A percentile compares a stretch with the other conserved stretches of the same genome.
Evolutionary conservation across 30 jellyfish, hydroid and myxozoan genomes (phyloP).

Genomic region (Aurelia sp.): DNA sequence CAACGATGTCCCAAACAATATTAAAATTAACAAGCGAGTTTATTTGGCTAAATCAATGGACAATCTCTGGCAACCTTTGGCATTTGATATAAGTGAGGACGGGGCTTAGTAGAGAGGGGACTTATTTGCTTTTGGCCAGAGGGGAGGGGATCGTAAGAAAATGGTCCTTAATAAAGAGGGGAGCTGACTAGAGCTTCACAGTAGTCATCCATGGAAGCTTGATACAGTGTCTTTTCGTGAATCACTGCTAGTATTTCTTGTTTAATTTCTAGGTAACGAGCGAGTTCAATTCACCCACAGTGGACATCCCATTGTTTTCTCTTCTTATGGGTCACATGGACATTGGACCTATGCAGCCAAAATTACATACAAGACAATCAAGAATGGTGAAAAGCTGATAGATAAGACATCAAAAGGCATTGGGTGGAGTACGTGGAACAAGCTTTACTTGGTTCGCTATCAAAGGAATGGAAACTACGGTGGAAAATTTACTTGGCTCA

Average conservation of each 20-base stretch:
- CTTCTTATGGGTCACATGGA: neutral
- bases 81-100: too few relatives aligned
- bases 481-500: constrained; percentile 33
- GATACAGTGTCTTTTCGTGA: too few relatives aligned
- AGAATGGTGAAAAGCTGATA: constrained; percentile 15
- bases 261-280: neutral
- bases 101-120: too few relatives aligned
- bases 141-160: too few relatives aligned
- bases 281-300: neutral
- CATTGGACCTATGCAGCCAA: constrained; percentile 8
- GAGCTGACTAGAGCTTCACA: too few relatives aligned
- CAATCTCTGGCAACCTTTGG: too few relatives aligned
- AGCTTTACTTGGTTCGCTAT: constrained; percentile 30
- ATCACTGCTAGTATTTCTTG: neutral
- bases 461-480: constrained; percentile 1
- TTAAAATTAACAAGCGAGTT: neutral
- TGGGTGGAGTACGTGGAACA: neutral
- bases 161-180: too few relatives aligned
- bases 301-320: constrained; percentile 46
- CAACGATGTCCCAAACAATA: too few relatives aligned
- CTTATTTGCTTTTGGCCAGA: too few relatives aligned
- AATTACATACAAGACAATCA: constrained; percentile 9
- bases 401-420: constrained; percentile 42
- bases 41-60: too few relatives aligned
- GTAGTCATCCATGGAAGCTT: too few relatives aligned